Evolutionary conservation across 2,888 invertebrate species (phyloP).

Genomic region (Drosophila siamana): DNA sequence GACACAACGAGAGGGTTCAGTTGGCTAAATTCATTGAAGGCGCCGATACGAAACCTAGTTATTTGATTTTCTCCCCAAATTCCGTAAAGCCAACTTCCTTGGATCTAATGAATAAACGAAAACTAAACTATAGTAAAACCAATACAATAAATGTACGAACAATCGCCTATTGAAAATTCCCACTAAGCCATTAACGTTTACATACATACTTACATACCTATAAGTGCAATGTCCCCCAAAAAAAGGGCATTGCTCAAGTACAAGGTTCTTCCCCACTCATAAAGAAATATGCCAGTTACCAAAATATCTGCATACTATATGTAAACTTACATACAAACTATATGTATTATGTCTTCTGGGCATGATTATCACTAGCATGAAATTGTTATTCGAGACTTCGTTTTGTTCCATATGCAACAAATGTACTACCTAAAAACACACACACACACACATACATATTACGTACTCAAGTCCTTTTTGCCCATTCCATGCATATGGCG

Average conservation of each 20-base stretch:
- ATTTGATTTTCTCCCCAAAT: slow-evolving; percentile 39
- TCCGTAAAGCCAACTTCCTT: slow-evolving; percentile 51
- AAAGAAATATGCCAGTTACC: slow-evolving; percentile 46
- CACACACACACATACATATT: slow-evolving; percentile 14
- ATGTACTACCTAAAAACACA: slow-evolving; percentile 17
- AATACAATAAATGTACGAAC: slow-evolving; percentile 71
- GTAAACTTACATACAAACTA: background rate
- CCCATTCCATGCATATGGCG: background rate
- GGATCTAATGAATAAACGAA: slow-evolving; percentile 21
- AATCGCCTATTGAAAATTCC: slow-evolving; percentile 65
- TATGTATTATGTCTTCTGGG: slow-evolving; percentile 23
- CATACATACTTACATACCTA: slow-evolving; percentile 19
- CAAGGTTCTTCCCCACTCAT: slow-evolving; percentile 71
- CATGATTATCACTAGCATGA: slow-evolving; percentile 23
- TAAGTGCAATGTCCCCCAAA: slow-evolving; percentile 6
- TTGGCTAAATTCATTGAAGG: slow-evolving; percentile 38
- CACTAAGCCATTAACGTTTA: slow-evolving; percentile 41
- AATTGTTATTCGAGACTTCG: slow-evolving; percentile 6
- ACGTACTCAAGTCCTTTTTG: background rate
- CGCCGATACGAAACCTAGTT: slow-evolving; percentile 44
- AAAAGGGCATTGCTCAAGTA: slow-evolving; percentile 44
- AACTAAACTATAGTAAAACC: slow-evolving; percentile 46
- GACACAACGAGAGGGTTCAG: slow-evolving; percentile 16
- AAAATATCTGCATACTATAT: slow-evolving; percentile 17
- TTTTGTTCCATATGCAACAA: slow-evolving; percentile 17